phyloP scores from a whole-genome alignment of 2,888 invertebrate species.

The Eupithecia subumbrata region DNA sequence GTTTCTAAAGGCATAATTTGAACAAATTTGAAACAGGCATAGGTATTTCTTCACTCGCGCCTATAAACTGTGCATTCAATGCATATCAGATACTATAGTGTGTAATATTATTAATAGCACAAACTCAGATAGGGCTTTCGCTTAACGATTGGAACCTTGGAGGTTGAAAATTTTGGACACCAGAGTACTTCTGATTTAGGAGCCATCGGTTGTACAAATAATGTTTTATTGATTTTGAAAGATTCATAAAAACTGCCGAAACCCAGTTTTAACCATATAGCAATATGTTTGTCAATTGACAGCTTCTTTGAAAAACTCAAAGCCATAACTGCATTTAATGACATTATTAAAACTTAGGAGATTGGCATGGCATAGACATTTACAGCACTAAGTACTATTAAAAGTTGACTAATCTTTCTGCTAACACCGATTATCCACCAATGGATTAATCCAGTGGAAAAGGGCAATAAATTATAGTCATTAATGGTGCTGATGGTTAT shows the following conservation, averaged over 20 bases:
- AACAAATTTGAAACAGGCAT: conserved; percentile 39
- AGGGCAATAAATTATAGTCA: no score
- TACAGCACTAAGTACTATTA: no score
- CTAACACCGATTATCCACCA: no score
- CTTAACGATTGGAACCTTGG: conserved; percentile 66
- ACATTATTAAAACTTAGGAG: no score
- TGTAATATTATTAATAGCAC: conserved; percentile 77
- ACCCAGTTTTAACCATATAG: not conserved
- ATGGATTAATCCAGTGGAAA: no score
- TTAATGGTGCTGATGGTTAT: not conserved
- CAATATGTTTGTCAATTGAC: not conserved
- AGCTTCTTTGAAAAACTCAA: not conserved
- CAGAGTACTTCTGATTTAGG: not conserved
- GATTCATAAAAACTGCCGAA: not conserved
- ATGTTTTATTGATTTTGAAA: no score
- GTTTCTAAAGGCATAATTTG: conserved; percentile 2
- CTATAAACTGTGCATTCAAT: conserved; percentile 57
- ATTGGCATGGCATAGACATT: no score
- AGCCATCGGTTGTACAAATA: no score
- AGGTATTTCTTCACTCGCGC: conserved; percentile 43
- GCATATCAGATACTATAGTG: conserved; percentile 71
- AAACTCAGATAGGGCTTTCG: conserved; percentile 70
- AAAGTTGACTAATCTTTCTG: no score
- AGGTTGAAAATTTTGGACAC: conserved; percentile 11
- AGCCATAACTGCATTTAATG: no score